Percentiles rank a stretch among this genome's conserved stretches.
phyloP scores from a whole-genome alignment of 2,888 invertebrate species.

The Syritta pipiens region DNA sequence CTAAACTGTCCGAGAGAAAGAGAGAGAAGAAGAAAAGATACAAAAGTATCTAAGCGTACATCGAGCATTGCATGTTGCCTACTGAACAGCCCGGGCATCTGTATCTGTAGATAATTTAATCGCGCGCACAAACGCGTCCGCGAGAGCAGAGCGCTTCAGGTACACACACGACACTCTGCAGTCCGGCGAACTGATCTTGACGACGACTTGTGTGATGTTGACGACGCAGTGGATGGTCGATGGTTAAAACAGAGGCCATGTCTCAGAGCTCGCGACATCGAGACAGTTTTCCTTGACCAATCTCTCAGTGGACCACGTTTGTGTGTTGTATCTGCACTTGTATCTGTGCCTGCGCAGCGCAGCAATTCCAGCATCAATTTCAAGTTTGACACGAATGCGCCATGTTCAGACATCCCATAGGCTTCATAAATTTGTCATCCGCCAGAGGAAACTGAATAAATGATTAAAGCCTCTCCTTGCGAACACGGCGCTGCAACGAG shows the following conservation, averaged over 20 bases:
- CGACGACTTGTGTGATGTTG: constrained; percentile 53
- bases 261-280: constrained; percentile 6
- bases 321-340: constrained; percentile 18
- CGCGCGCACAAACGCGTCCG: constrained; percentile 42
- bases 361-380: constrained; percentile 65
- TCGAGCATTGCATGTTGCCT: constrained; percentile 67
- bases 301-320: constrained; percentile 35
- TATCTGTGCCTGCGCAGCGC: constrained; percentile 14
- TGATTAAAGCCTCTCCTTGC: constrained; percentile 59
- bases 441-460: constrained; percentile 52
- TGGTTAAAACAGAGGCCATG: constrained; percentile 36
- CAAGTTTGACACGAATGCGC: constrained; percentile 68
- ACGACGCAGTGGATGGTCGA: constrained; percentile 37
- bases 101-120: constrained; percentile 49
- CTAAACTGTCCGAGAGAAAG: background rate
- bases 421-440: constrained; percentile 67
- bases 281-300: constrained; percentile 65
- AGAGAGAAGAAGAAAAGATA: constrained; percentile 1
- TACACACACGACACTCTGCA: constrained; percentile 4
- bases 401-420: constrained; percentile 63
- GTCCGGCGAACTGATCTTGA: constrained; percentile 24
- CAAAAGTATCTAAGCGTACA: constrained; percentile 54
- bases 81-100: constrained; percentile 54
- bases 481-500: background rate
- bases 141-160: constrained; percentile 12